Evolutionary conservation across 2,797 vertebrate genomes (phyloP), one percentile per base, ranked within the genome.

Genomic region (Meriones psammophilus): DNA sequence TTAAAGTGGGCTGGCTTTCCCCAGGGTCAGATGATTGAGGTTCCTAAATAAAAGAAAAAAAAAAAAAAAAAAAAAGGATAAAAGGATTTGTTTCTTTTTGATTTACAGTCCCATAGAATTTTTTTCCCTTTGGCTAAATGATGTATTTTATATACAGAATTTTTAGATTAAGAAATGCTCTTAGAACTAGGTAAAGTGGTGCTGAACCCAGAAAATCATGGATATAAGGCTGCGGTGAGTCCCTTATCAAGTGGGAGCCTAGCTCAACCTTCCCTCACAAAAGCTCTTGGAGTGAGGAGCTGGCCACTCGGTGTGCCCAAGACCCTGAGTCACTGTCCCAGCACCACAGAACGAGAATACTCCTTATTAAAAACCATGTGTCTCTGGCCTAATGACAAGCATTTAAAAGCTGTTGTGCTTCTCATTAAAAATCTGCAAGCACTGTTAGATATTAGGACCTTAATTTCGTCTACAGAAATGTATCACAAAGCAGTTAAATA

Each of bases 381-480:
- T 85, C 18, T 94, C 68, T 36, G 33, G 18, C 28, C 54, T 73
- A 80, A 42, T 62, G 76, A 18, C 90, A 90, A 88, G 64, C 18
- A 78, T 85, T 88, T 81, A 88, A 89, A 26, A 50, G 54, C 56
- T 8, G 62, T 64, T 92, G 64, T 85, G 46, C 92, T 93, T 94
- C 69, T 80, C 6, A 88, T 81, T 86, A 86, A 88, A 86, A 60
- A 24, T 7, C 39, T 88, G 3, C 10, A 81, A 39, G 24, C 73
- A 60, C 90, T 94, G 69, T 84, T 91, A 60, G 14, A 13, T 54
- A 88, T 88, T 64, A 95, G 58, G 64, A 69, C 46, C 17, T 94
- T 94, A 87, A 95, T 76, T 92, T 85, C 85, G 88, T 78, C 42
- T 92, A 79, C 64, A 94, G 93, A 97, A 86, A 50, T 78, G 2